phyloP scores from a whole-genome alignment of 1,140 invertebrate genomes.

The Oscheius sp. region DNA sequence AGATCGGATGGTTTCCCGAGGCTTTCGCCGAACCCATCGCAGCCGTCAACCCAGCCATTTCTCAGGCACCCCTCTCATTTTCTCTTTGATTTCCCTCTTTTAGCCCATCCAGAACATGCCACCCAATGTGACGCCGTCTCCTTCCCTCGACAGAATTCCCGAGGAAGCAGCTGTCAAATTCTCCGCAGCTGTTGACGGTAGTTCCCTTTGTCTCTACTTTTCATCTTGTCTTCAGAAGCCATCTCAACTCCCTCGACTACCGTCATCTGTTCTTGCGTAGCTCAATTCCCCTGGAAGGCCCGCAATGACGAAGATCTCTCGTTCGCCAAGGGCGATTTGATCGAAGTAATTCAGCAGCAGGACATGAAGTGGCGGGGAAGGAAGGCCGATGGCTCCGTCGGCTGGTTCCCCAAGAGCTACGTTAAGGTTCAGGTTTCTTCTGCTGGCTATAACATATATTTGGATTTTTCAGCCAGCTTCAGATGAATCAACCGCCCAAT shows the following conservation, averaged over 20 bases:
- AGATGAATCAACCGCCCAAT: constrained; percentile 11
- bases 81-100: constrained; percentile 11
- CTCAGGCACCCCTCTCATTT: not conserved
- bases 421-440: constrained; percentile 63
- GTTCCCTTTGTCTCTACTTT: not conserved
- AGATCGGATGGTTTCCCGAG: constrained; percentile 90
- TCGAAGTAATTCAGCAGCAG: constrained; percentile 58
- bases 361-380: constrained; percentile 72
- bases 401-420: constrained; percentile 76
- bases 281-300: constrained; percentile 71
- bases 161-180: constrained; percentile 40
- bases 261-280: constrained; percentile 56
- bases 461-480: constrained; percentile 19
- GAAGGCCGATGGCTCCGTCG: constrained; percentile 57
- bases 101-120: constrained; percentile 36
- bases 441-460: not conserved
- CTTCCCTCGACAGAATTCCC: constrained; percentile 52
- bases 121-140: constrained; percentile 49
- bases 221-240: constrained; percentile 17
- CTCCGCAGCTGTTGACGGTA: constrained; percentile 4
- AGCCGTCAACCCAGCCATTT: constrained; percentile 44
- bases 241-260: constrained; percentile 11
- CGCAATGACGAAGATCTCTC: constrained; percentile 71
- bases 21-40: constrained; percentile 84
- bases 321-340: constrained; percentile 71